These are phyloP conservation scores for Carettochelys insculpta DNA, from an alignment of 2,113 vertebrate genomes.

Conservation along the genomic window DNA sequence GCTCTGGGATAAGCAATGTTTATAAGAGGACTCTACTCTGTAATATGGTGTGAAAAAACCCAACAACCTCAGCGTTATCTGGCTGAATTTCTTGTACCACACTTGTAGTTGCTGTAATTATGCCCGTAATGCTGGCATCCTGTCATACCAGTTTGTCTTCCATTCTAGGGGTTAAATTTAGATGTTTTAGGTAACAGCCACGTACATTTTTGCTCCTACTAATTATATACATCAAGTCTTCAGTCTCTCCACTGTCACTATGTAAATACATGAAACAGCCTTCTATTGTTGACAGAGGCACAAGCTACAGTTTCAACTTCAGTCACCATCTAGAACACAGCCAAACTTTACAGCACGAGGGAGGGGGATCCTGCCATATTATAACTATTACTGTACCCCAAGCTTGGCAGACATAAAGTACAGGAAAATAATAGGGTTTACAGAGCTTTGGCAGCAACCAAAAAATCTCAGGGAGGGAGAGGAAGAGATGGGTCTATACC, in stretches of 20 bases:
- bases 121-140: constrained; percentile 25
- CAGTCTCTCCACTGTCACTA: constrained; percentile 44
- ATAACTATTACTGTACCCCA: not conserved
- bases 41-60: not conserved
- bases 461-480: not conserved
- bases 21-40: not conserved
- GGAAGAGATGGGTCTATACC: not conserved
- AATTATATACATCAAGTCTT: constrained; percentile 67
- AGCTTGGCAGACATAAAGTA: not conserved
- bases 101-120: constrained; percentile 10
- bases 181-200: constrained; percentile 67
- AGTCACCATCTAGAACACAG: constrained; percentile 32
- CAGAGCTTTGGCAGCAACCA: not conserved
- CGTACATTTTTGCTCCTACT: constrained; percentile 48
- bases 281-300: constrained; percentile 25
- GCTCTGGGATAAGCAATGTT: not conserved
- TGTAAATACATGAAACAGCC: constrained; percentile 46
- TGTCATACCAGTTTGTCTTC: constrained; percentile 20
- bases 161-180: constrained; percentile 64
- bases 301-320: not conserved
- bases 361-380: constrained; percentile 17
- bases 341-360: constrained; percentile 32
- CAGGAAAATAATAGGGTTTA: constrained; percentile 8
- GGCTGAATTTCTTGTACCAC: constrained; percentile 48
- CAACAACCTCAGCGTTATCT: not conserved